Conservation (phyloP, 2,113 vertebrate genomes). For the Conger conger region DNA sequence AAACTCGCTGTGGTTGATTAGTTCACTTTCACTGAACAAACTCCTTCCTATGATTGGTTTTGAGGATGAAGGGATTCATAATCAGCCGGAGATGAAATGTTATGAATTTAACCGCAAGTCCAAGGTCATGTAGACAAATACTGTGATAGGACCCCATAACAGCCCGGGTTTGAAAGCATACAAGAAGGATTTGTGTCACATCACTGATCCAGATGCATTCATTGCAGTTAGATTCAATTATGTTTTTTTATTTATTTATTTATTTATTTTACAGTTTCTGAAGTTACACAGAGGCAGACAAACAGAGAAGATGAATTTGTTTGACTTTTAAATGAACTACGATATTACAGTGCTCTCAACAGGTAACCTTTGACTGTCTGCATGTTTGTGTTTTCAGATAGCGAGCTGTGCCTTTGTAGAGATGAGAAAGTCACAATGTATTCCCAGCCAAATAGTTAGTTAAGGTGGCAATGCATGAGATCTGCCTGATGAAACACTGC, state of each 20-base stretch:
- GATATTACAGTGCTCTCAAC: not conserved
- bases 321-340: not conserved
- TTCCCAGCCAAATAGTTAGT: not conserved
- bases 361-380: not conserved
- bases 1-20: conserved; percentile 63
- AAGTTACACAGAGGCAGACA: not conserved
- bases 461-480: not conserved
- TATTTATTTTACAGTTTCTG: not conserved
- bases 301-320: not conserved
- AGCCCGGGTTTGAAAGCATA: not conserved
- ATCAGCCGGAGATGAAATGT: conserved; percentile 68
- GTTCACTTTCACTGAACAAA: conserved; percentile 63
- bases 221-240: not conserved
- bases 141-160: conserved; percentile 51
- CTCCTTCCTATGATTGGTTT: conserved; percentile 68
- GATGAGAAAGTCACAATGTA: not conserved
- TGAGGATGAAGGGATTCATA: conserved; percentile 70
- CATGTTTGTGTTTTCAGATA: not conserved
- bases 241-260: not conserved
- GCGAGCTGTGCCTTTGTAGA: not conserved
- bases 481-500: not conserved
- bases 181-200: not conserved
- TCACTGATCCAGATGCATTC: not conserved
- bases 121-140: conserved; percentile 67
- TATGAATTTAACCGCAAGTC: conserved; percentile 67